Conservation (phyloP, 2,888 invertebrate species). For the Netelia melanura region DNA sequence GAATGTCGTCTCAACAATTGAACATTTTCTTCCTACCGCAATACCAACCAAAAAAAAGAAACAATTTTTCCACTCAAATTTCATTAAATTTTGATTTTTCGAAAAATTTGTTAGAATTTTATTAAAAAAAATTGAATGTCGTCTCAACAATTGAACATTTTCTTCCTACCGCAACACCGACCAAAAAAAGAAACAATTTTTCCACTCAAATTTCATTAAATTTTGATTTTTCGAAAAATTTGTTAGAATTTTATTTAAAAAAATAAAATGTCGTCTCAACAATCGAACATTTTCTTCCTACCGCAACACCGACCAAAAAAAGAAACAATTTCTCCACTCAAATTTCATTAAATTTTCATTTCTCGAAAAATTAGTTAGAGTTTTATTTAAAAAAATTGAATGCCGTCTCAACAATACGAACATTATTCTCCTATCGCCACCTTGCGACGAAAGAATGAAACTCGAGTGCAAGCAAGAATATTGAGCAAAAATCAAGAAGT, state of each 20-base stretch:
- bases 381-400: neutral
- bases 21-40: no score
- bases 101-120: neutral
- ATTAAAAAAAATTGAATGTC: neutral
- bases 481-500: constrained; percentile 2
- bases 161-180: no score
- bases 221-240: no score
- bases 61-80: neutral
- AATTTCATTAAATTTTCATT: no score
- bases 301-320: neutral
- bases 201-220: no score
- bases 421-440: neutral
- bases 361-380: neutral
- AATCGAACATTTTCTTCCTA: no score
- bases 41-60: neutral
- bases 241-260: no score
- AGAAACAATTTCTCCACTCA: neutral
- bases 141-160: neutral
- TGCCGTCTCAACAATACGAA: neutral
- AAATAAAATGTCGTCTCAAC: no score
- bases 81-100: no score
- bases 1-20: no score
- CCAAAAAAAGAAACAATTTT: no score
- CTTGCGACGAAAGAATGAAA: neutral
- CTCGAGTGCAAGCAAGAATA: neutral